These are phyloP conservation scores for Labeo calbasu DNA, from an alignment of 2,797 vertebrate genomes.

Conservation along the genomic window DNA sequence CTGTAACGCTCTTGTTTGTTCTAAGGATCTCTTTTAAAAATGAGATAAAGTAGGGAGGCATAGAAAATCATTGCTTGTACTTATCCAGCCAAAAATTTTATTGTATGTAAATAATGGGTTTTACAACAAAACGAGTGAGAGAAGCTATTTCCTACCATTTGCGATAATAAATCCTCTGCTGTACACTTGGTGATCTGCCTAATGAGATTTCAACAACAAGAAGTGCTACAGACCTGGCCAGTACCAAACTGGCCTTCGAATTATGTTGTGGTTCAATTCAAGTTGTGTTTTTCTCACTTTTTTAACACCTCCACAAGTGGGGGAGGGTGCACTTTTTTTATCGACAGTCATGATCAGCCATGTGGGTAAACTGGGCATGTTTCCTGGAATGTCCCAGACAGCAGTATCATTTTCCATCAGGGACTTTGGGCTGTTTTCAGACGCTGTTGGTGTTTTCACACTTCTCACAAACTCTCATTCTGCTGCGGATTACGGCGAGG, in stretches of 20 bases:
- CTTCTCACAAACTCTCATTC: constrained; percentile 55
- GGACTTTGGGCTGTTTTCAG: constrained; percentile 43
- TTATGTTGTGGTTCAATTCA: constrained; percentile 2
- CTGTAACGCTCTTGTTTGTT: constrained; percentile 31
- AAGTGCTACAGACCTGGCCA: not conserved
- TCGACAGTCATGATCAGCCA: constrained; percentile 55
- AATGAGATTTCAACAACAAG: not conserved
- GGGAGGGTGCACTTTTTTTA: constrained; percentile 59
- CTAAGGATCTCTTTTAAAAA: constrained; percentile 22
- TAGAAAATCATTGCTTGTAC: constrained; percentile 11
- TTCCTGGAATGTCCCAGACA: constrained; percentile 66
- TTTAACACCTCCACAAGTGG: constrained; percentile 53
- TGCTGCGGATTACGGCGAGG: constrained; percentile 10
- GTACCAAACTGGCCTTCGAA: constrained; percentile 4
- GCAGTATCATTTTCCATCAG: constrained; percentile 62
- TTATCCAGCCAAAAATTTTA: not conserved
- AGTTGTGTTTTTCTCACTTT: constrained; percentile 20
- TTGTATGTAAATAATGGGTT: constrained; percentile 2
- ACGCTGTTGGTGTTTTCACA: constrained; percentile 61
- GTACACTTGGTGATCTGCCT: constrained; percentile 8
- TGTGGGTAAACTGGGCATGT: constrained; percentile 57
- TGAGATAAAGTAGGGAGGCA: not conserved
- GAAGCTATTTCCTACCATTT: constrained; percentile 7
- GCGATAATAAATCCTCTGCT: not conserved
- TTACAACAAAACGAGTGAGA: constrained; percentile 16